phyloP scores from a whole-genome alignment of 2,888 invertebrate genomes.

The Pristionchus mayeri region DNA sequence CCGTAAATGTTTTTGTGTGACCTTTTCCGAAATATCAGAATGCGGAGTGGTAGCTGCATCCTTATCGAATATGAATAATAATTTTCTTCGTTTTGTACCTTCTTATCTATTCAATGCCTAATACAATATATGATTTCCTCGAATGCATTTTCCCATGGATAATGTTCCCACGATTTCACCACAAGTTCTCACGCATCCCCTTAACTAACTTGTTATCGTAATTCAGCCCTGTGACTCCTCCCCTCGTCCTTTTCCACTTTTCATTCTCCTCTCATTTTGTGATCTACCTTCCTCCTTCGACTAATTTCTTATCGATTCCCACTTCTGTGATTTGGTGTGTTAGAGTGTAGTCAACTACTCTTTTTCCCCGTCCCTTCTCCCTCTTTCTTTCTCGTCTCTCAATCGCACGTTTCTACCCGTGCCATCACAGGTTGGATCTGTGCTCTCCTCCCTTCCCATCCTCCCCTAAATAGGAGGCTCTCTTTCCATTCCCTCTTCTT shows the following conservation, averaged over 20 bases:
- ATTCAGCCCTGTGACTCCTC: not conserved
- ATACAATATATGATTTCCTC: not conserved
- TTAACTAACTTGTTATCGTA: not conserved
- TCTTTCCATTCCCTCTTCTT: not conserved
- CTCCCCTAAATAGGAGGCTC: not conserved
- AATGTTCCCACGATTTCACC: not conserved
- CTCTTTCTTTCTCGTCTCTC: not conserved
- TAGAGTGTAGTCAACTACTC: slow-evolving; percentile 16
- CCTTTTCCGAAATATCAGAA: no score
- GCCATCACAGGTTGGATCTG: not conserved
- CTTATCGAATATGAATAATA: not conserved
- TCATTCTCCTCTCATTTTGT: not conserved
- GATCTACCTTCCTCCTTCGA: not conserved
- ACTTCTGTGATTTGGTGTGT: slow-evolving; percentile 5
- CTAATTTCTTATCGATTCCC: not conserved
- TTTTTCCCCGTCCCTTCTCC: slow-evolving; percentile 27
- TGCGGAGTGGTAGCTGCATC: no score
- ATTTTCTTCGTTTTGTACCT: not conserved
- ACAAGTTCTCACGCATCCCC: not conserved
- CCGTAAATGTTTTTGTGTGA: not conserved
- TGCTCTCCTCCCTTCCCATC: not conserved
- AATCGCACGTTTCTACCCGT: slow-evolving; percentile 27
- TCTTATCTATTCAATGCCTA: not conserved
- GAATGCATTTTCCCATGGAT: not conserved
- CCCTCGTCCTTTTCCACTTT: not conserved